A percentile compares a stretch with the other conserved stretches of the same genome.
These are phyloP conservation scores for Lepidochitona cinerea DNA, from an alignment of 2,888 invertebrate species.

Conservation along the genomic window DNA sequence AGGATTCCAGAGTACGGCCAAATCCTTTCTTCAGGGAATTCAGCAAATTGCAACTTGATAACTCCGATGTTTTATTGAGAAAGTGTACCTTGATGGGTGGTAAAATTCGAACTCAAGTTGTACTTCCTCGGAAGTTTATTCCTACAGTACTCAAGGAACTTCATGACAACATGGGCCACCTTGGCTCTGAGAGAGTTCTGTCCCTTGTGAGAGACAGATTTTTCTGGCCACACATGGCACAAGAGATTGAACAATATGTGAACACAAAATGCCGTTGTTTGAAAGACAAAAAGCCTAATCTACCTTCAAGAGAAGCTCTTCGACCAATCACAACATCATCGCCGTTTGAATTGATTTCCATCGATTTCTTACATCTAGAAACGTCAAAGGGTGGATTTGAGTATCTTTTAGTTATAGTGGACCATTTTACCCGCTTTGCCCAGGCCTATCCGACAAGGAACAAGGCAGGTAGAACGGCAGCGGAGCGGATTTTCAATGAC, in stretches of 20 bases:
- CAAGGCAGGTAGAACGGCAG: background rate
- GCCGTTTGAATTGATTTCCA: slow-evolving; percentile 15
- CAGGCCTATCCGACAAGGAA: slow-evolving; percentile 13
- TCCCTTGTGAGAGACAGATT: slow-evolving; percentile 8
- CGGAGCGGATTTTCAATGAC: background rate
- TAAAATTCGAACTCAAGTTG: background rate
- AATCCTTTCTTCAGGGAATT: background rate
- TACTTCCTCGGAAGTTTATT: background rate
- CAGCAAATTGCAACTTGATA: background rate
- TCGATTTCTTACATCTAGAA: slow-evolving; percentile 16
- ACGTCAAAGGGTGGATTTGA: slow-evolving; percentile 11
- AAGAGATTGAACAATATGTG: background rate
- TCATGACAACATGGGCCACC: slow-evolving; percentile 10
- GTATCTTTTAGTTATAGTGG: slow-evolving; percentile 13
- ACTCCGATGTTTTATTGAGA: background rate
- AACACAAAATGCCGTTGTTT: background rate
- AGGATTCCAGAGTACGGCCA: background rate
- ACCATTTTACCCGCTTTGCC: slow-evolving; percentile 19
- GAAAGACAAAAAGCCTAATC: background rate
- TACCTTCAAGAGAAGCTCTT: background rate
- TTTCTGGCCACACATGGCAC: slow-evolving; percentile 6
- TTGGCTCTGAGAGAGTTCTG: background rate
- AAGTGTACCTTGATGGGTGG: background rate
- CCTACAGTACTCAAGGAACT: background rate
- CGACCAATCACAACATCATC: slow-evolving; percentile 4